Base-by-base conservation (phyloP, 2,888 invertebrate species). In the Platycheirus albimanus region DNA sequence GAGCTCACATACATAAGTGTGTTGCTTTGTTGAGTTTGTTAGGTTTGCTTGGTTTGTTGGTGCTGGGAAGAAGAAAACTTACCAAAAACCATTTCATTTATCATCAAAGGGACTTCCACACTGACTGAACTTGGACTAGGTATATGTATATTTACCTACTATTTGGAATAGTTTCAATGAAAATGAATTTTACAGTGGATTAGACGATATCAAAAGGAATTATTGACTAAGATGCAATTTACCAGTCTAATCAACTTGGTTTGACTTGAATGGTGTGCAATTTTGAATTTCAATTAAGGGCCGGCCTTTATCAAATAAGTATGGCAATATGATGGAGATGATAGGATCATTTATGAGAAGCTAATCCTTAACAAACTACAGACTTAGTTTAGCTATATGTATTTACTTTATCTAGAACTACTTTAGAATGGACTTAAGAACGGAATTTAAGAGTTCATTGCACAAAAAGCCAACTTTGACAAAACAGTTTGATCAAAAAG, bases 201-300 rank as follows among this genome's bases (percentile, higher is more conserved):
- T 61, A 2, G 15, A 43, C 6, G 5, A 11, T 15, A 30, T 61
- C n/a, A 17, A 61, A 61, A 30, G 43, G 19, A 17, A 8, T 61
- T 45, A 61, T 13, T 45, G 19, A 30, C 28, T 8, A 19, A 45
- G 45, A 61, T 45, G n/a, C 61, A 58, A 58, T 58, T 43, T 58
- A 20, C 38, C 56, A 56, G 24, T 24, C 10, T 15, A 41, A 52
- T 52, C 33, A 52, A 52, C 52, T 33, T 41, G 41, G 20, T 41
- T 52, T 52, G 6, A 36, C 10, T 15, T 17, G 11, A 33, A 33
- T 17, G 17, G 11, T 52, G 52, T 52, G 52, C 10, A 19, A 6
- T 19, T 52, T 52, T 11, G 33, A 52, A 5, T 36, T 36, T 33
- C 30, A 33, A 33, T 52, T 52, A 52, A 19, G 5, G 5, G 30